Evolutionary conservation across 2,113 vertebrate species (phyloP).

Genomic region (Shinisaurus crocodilurus): DNA sequence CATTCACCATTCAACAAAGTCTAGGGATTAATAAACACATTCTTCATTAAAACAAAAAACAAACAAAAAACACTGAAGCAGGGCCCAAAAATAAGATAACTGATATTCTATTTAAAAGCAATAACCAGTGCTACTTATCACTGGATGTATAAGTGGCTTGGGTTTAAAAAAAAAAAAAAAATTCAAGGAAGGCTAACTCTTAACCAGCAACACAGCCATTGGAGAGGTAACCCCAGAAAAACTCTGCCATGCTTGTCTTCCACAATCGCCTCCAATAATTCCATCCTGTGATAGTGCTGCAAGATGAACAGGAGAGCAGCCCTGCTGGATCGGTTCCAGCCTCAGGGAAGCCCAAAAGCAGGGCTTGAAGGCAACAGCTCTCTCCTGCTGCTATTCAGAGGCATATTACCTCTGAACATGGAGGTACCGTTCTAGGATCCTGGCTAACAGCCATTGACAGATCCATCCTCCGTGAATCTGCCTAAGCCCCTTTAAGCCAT

Average conservation of each 20-base stretch:
- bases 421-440: background rate
- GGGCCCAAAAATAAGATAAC: constrained; percentile 42
- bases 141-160: background rate
- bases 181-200: background rate
- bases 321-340: background rate
- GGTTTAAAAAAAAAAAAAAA: too few species aligned
- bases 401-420: background rate
- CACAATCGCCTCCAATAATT: constrained; percentile 39
- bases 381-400: background rate
- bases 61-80: too few species aligned
- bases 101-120: constrained; percentile 27
- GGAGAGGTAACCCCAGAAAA: background rate
- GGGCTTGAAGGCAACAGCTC: background rate
- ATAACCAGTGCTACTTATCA: constrained; percentile 20
- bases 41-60: constrained; percentile 28
- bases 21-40: constrained; percentile 50
- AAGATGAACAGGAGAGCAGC: background rate
- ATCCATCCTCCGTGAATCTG: background rate
- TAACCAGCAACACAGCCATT: background rate
- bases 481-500: background rate
- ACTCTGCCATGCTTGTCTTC: background rate
- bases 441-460: background rate
- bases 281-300: too few species aligned
- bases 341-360: background rate
- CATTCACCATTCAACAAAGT: constrained; percentile 21